These are phyloP conservation scores for Sepioteuthis lessoniana DNA, from an alignment of 2,888 invertebrate genomes.

Conservation along the genomic window DNA sequence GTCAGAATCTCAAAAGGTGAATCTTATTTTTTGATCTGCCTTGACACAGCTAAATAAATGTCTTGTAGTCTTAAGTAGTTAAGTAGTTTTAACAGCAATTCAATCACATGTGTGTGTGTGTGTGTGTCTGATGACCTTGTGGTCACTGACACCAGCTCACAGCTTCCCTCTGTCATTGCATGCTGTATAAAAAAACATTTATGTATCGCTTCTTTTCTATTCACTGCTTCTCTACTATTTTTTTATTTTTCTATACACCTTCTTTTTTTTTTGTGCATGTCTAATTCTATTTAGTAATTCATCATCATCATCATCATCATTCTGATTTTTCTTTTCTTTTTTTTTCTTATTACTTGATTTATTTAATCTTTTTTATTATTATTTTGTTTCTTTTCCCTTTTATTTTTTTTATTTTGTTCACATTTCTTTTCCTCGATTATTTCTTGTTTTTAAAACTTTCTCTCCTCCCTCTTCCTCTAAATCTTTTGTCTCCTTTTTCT, in stretches of 20 bases:
- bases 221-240: neutral
- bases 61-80: too few relatives aligned
- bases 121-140: neutral
- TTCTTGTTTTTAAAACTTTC: neutral
- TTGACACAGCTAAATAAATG: too few relatives aligned
- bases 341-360: neutral
- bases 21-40: too few relatives aligned
- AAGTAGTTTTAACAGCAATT: neutral
- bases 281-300: neutral
- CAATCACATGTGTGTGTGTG: neutral
- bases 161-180: neutral
- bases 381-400: neutral
- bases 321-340: neutral
- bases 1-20: too few relatives aligned
- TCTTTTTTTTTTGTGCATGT: neutral
- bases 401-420: neutral
- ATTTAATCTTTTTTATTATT: neutral
- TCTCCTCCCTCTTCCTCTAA: neutral
- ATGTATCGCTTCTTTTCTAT: neutral
- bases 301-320: neutral
- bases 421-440: neutral
- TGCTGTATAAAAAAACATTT: neutral
- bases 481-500: neutral
- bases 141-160: neutral
- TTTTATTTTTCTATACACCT: neutral